Percentiles rank a stretch among this genome's conserved stretches.
These are phyloP conservation scores for Nipponacmea schrenckii DNA, from an alignment of 2,888 invertebrate species.

Conservation along the genomic window DNA sequence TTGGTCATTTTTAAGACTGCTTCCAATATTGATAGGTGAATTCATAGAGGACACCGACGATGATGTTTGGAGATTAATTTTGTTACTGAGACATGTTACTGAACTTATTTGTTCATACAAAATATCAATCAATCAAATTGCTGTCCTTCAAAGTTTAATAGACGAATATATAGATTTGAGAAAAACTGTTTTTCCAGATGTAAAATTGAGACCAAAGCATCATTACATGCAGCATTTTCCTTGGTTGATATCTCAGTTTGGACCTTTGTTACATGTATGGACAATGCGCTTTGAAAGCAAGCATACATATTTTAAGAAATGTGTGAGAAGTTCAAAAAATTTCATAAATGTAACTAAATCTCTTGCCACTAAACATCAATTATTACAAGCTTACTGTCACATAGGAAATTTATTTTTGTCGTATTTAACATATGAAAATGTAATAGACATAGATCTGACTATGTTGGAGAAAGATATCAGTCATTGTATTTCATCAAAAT, in stretches of 20 bases:
- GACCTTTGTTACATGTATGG: background rate
- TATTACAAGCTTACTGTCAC: background rate
- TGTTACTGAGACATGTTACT: background rate
- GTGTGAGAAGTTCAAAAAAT: background rate
- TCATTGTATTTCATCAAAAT: no score
- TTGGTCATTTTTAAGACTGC: background rate
- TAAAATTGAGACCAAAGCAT: background rate
- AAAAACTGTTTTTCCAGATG: background rate
- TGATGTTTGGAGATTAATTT: background rate
- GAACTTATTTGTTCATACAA: background rate
- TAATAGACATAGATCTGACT: background rate
- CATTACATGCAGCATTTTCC: background rate
- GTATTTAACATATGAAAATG: background rate
- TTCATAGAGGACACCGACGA: background rate
- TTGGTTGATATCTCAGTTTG: background rate
- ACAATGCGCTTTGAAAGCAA: background rate
- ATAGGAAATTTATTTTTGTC: background rate
- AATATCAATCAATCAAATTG: background rate
- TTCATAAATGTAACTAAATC: background rate
- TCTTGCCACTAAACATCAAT: background rate
- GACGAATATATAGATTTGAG: background rate
- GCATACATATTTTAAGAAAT: background rate
- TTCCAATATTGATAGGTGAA: slow-evolving; percentile 1
- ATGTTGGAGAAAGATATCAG: background rate
- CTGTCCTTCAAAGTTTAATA: background rate